Base-by-base conservation (phyloP, 2,888 invertebrate species). In the Drosophila basisetae region DNA sequence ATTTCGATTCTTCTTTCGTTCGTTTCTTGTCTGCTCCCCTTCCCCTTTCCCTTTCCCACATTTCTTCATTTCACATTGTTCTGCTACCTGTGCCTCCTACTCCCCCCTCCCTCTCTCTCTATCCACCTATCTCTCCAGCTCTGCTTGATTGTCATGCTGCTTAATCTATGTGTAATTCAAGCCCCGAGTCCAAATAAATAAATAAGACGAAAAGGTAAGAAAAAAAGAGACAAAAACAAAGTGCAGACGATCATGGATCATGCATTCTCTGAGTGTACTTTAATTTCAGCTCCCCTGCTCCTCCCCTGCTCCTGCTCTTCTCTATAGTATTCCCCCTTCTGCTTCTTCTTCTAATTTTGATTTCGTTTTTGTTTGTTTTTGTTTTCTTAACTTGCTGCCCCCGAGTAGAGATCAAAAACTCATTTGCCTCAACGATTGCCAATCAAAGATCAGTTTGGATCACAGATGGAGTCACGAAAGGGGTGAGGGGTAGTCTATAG, bases 1-100 rank as follows among this genome's bases (percentile, higher is more conserved):
- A 60, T 55, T 37, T 37, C 33, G 28, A 41, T 59, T 41, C 54
- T 25, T 47, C n/a, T 43, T 43, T 43, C 11, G 25, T 16, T 47
- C 25, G 25, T 16, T 62, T 41, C 41, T 54, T 41, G 5, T 53
- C 2, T 0, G 5, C 28, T 2, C 5, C 39, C 37, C 25, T 2
- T 18, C 3, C 16, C 1, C 25, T 31, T 13, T 49, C 11, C 18
- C 31, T 22, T n/a, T 22, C 33, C 22, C 18, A 28, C 73, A 83
- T 80, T 88, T 85, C 72, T 76, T 76, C 68, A 71, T 73, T 71
- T 74, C 73, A 66, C 62, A 76, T 85, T 83, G 83, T 83, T 79
- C 58, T 71, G 73, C 30, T 78, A 79, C 79, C 83, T 81, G 73
- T 43, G 22, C 43, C 33, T 30, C n/a, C 65, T 47, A 49, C 41